phyloP scores from a whole-genome alignment of 2,888 invertebrate genomes.

The Adelognathus sp. region DNA sequence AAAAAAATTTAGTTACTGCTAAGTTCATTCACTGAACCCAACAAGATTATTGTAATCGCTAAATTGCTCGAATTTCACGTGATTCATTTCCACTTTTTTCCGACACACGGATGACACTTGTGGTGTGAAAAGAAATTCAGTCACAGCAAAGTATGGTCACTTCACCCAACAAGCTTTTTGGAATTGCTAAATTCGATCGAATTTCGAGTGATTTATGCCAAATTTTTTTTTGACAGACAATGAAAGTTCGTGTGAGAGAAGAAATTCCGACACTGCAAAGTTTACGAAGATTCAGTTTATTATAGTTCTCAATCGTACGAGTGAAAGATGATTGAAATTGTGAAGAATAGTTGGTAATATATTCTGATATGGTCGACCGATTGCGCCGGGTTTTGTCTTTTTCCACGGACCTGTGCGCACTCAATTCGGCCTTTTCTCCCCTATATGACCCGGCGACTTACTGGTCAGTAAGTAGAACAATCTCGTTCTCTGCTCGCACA shows the following conservation, averaged over 20 bases:
- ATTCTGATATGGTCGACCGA: conserved; percentile 73
- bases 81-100: too few relatives aligned
- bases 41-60: too few relatives aligned
- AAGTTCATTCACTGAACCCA: too few relatives aligned
- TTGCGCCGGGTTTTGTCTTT: conserved; percentile 65
- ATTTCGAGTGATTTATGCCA: background rate
- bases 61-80: too few relatives aligned
- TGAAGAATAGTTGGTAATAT: conserved; percentile 65
- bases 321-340: background rate
- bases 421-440: conserved; percentile 68
- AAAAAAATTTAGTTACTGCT: too few relatives aligned
- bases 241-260: background rate
- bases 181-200: too few relatives aligned
- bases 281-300: background rate
- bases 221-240: background rate
- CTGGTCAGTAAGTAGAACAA: conserved; percentile 76
- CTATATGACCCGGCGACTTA: conserved; percentile 77
- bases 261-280: background rate
- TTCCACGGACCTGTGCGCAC: conserved; percentile 51
- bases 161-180: too few relatives aligned
- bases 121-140: too few relatives aligned
- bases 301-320: background rate
- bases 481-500: conserved; percentile 59
- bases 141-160: too few relatives aligned
- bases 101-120: too few relatives aligned